These are phyloP conservation scores for Amniataba percoides DNA, from an alignment of 2,797 vertebrate genomes.

Conservation along the genomic window DNA sequence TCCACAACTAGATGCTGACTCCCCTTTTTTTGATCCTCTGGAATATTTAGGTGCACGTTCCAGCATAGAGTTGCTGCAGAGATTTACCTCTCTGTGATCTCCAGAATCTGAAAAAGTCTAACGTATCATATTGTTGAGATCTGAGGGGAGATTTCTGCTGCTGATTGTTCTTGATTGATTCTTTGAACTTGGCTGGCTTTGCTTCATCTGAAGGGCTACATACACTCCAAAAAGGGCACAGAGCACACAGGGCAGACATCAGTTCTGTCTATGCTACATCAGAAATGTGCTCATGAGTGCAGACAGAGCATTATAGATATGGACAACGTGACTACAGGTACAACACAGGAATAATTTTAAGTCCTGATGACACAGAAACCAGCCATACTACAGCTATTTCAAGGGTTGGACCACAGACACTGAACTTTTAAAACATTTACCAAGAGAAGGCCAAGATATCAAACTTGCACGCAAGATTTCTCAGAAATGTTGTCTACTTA, in stretches of 20 bases:
- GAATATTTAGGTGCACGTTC: not conserved
- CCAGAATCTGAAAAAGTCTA: not conserved
- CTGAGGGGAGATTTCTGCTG: not conserved
- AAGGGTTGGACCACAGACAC: not conserved
- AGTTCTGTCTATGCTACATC: not conserved
- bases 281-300: not conserved
- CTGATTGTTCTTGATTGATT: slow-evolving; percentile 2
- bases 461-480: not conserved
- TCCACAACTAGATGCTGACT: slow-evolving; percentile 22
- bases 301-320: not conserved
- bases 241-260: not conserved
- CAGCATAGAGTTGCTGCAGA: slow-evolving; percentile 4
- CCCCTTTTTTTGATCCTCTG: not conserved
- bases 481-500: not conserved
- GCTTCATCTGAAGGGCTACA: not conserved
- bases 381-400: not conserved
- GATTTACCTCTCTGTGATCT: slow-evolving; percentile 3
- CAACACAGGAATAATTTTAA: not conserved
- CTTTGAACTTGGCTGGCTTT: not conserved
- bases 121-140: not conserved
- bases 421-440: not conserved
- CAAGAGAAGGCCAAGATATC: not conserved
- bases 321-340: not conserved
- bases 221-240: not conserved
- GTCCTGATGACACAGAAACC: not conserved